phyloP scores from a whole-genome alignment of 2,113 vertebrate species.

The Ptychochromis oligacanthus region DNA sequence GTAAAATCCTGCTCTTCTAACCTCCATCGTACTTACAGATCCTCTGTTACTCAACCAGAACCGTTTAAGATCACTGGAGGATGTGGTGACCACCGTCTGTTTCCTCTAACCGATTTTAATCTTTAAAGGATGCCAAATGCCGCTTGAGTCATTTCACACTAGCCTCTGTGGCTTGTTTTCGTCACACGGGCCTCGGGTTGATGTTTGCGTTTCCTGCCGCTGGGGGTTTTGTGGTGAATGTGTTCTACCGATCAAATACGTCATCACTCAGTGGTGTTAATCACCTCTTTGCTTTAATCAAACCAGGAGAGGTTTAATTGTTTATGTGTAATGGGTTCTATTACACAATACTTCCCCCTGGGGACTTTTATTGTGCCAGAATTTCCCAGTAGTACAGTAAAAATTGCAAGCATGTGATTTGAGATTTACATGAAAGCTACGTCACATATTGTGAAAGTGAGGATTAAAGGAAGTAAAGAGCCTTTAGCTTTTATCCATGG shows the following conservation, averaged over 20 bases:
- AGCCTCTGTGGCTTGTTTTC: slow-evolving; percentile 53
- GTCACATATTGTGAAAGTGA: slow-evolving; percentile 13
- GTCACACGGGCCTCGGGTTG: slow-evolving; percentile 47
- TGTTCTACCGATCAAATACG: slow-evolving; percentile 34
- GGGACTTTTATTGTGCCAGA: slow-evolving; percentile 49
- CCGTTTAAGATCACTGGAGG: slow-evolving; percentile 27
- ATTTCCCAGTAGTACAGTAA: slow-evolving; percentile 24
- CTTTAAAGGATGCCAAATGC: slow-evolving; percentile 35
- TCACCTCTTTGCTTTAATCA: slow-evolving; percentile 41
- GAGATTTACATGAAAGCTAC: slow-evolving; percentile 14
- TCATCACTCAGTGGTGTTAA: slow-evolving; percentile 54
- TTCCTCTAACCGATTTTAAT: slow-evolving; percentile 61
- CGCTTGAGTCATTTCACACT: slow-evolving; percentile 67
- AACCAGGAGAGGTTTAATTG: slow-evolving; percentile 35
- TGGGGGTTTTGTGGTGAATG: slow-evolving; percentile 40
- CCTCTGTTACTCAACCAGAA: slow-evolving; percentile 16
- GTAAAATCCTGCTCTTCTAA: neutral
- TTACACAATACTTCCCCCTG: slow-evolving; percentile 20
- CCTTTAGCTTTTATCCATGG: neutral
- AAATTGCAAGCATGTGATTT: neutral
- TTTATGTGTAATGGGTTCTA: slow-evolving; percentile 56
- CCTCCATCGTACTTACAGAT: neutral
- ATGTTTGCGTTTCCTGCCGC: slow-evolving; percentile 60
- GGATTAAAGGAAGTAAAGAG: neutral
- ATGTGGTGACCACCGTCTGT: slow-evolving; percentile 56